Evolutionary conservation across 2,797 vertebrate species (phyloP).

Genomic region (Chloroceryle inda): DNA sequence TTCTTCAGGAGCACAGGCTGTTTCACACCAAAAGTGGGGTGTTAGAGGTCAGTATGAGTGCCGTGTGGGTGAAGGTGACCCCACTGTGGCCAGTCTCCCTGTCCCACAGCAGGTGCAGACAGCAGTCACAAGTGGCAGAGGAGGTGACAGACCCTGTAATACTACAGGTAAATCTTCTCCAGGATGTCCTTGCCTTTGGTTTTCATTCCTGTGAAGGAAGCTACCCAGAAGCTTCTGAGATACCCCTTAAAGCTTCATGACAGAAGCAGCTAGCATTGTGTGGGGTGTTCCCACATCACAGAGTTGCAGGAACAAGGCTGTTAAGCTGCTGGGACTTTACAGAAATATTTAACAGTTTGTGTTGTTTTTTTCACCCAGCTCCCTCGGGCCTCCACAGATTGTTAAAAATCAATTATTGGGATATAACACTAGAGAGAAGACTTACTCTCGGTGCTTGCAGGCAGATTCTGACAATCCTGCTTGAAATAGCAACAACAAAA

Average conservation of each 20-base stretch:
- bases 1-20: neutral
- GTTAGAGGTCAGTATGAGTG: neutral
- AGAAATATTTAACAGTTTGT: neutral
- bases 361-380: neutral
- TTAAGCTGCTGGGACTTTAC: neutral
- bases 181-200: neutral
- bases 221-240: neutral
- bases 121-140: neutral
- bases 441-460: neutral
- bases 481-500: conserved; percentile 81
- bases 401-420: conserved; percentile 51
- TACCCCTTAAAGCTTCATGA: neutral
- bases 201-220: neutral
- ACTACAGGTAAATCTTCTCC: neutral
- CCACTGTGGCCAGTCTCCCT: neutral
- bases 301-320: neutral
- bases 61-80: neutral
- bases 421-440: conserved; percentile 3
- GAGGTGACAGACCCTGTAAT: neutral
- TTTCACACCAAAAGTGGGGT: neutral
- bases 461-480: conserved; percentile 11
- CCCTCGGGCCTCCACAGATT: neutral
- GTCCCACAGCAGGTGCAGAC: neutral
- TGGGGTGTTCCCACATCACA: neutral
- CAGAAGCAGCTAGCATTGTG: neutral